These are phyloP conservation scores for Otolemur garnettii DNA, from an alignment of 2,113 vertebrate genomes.

Conservation along the genomic window DNA sequence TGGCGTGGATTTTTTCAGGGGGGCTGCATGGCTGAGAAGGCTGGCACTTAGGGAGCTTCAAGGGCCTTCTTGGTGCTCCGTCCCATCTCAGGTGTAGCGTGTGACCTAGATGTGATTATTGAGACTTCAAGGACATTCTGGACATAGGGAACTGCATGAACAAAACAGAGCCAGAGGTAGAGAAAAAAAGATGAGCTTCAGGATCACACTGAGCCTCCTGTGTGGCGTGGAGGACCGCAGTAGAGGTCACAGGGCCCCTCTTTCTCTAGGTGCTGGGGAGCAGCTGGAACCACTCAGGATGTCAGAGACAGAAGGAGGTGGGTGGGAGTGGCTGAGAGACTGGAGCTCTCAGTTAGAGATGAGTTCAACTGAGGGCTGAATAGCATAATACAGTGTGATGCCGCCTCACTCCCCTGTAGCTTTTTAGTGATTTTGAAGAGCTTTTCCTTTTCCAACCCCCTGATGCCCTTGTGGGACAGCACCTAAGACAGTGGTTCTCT, in stretches of 20 bases:
- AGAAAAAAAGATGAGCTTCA: not conserved
- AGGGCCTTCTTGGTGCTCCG: not conserved
- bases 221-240: not conserved
- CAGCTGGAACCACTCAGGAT: not conserved
- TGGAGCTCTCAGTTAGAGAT: no score
- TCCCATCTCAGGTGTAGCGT: not conserved
- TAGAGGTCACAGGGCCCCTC: not conserved
- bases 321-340: not conserved
- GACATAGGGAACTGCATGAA: not conserved
- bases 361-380: not conserved
- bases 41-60: not conserved
- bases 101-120: not conserved
- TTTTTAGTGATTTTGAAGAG: not conserved
- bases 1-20: not conserved
- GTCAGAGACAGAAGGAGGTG: not conserved
- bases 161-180: not conserved
- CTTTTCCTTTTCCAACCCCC: not conserved
- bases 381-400: no score
- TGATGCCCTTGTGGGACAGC: not conserved
- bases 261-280: not conserved
- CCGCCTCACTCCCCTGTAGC: not conserved
- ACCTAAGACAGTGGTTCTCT: not conserved
- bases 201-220: not conserved
- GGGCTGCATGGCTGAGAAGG: not conserved
- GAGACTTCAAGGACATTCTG: not conserved